Evolutionary conservation across 1,140 invertebrate genomes (phyloP), one percentile per base, ranked within the genome.

Genomic region (Maconellicoccus hirsutus): DNA sequence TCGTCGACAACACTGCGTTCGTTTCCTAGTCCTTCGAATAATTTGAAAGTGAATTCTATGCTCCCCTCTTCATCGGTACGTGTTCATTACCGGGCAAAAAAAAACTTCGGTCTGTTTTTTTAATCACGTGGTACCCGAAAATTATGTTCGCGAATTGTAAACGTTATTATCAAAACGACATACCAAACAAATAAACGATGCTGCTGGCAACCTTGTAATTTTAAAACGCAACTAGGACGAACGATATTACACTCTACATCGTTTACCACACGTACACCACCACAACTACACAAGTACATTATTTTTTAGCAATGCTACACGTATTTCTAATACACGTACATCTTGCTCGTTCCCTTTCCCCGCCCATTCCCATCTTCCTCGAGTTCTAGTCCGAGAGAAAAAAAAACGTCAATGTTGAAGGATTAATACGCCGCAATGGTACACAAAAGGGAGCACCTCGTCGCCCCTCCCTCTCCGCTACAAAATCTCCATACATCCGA

Each of bases 171-270:
- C 42, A 52, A 52, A 14, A 14, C 42, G 42, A 52, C 42, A 52
- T 52, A 52, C 42, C 42, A 52, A 52, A 52, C 42, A 52, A 52
- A 52, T 52, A 52, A 52, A 52, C 42, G 42, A 52, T 52, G 42
- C 42, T 52, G 29, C 42, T 52, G 42, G 42, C 42, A 52, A 52
- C 42, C 42, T 52, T 52, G 42, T 52, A 52, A 38, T 52, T 52
- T 14, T 8, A 52, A 52, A 52, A 52, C 10, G 42, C 42, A 52
- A 52, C 42, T 52, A 52, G 42, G 42, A 52, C 42, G 42, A 52
- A 52, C 42, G 42, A 52, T 52, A 52, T 52, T 52, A 52, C 42
- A 52, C 42, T 33, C 29, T 33, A 6, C 29, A 12, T 33, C 29
- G 29, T 6, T 33, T 33, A n/a, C n/a, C n/a, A n/a, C 29, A 33